phyloP scores from a whole-genome alignment of 2,113 vertebrate genomes.

The Catharus minimus region DNA sequence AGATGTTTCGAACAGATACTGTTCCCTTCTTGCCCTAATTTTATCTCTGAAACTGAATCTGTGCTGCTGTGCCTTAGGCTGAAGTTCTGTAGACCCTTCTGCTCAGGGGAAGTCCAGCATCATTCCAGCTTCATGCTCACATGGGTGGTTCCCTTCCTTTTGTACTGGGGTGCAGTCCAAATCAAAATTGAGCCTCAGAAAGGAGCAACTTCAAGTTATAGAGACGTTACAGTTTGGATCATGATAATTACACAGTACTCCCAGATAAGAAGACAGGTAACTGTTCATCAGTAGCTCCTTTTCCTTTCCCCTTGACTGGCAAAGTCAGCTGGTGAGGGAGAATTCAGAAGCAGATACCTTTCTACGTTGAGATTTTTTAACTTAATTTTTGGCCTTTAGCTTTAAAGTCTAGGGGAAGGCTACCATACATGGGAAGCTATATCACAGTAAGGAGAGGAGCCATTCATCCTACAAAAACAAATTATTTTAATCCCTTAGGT shows the following conservation, averaged over 20 bases:
- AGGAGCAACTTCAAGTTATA: background rate
- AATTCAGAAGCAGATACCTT: background rate
- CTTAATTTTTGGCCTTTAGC: background rate
- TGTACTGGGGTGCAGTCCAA: background rate
- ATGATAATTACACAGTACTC: background rate
- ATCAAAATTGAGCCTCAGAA: background rate
- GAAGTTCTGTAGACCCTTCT: background rate
- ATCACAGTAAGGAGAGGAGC: background rate
- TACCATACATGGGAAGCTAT: background rate
- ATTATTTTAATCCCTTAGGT: background rate
- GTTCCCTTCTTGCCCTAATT: background rate
- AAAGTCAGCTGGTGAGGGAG: background rate
- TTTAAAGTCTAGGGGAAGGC: background rate
- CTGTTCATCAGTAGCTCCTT: background rate
- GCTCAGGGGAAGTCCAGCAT: background rate
- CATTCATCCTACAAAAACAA: background rate
- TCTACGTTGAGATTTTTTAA: background rate
- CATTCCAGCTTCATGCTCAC: background rate
- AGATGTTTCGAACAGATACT: background rate
- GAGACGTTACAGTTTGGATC: background rate
- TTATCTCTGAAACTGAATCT: background rate
- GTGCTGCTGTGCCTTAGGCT: background rate
- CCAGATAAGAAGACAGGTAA: background rate
- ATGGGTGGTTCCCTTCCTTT: background rate
- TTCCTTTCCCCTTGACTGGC: background rate